A percentile compares a stretch with the other conserved stretches of the same genome.
Conservation (phyloP, 2,797 vertebrate species). For the Macropus fuliginosus region DNA sequence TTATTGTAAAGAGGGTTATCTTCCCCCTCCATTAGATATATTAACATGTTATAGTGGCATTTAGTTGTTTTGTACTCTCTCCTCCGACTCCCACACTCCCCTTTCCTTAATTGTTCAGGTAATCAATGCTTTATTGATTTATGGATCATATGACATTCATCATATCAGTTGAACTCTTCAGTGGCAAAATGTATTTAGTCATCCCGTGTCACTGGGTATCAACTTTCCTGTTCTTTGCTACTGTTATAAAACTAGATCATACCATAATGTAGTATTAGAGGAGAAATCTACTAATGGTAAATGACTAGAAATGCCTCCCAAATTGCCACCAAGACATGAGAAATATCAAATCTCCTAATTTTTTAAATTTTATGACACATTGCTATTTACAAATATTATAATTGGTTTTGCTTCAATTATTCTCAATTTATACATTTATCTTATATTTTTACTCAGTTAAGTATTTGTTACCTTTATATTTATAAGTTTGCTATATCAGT, state of each 20-base stretch:
- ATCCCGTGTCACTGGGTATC: too few species aligned
- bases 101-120: too few species aligned
- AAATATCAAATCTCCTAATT: neutral
- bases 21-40: neutral
- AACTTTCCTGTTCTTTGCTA: too few species aligned
- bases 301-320: neutral
- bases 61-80: too few species aligned
- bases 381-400: neutral
- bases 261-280: neutral
- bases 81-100: too few species aligned
- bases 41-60: neutral
- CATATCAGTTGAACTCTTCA: too few species aligned
- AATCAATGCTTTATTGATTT: too few species aligned
- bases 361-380: neutral
- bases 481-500: too few species aligned
- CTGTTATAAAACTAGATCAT: too few species aligned
- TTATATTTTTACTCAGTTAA: neutral
- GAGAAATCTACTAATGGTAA: neutral
- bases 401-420: neutral
- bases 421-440: neutral
- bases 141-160: too few species aligned
- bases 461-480: too few species aligned
- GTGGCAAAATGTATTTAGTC: too few species aligned
- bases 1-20: neutral
- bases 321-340: neutral